Base-by-base conservation (phyloP, 2,888 invertebrate genomes). In the Cantharis nigra region DNA sequence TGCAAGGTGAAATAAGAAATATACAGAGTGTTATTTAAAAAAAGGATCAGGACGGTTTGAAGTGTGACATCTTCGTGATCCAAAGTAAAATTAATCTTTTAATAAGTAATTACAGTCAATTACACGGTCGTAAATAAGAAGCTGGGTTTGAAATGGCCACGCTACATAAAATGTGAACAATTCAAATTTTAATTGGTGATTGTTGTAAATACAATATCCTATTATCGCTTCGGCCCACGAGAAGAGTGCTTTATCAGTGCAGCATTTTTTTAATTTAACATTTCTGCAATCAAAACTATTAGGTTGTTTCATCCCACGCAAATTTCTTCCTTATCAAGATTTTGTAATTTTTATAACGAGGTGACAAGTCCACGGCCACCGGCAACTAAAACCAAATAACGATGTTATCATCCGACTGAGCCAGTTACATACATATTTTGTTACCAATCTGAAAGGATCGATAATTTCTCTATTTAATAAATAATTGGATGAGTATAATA, bases 91-190 rank as follows among this genome's bases (percentile, higher is more conserved):
- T 28, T 72, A 74, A 70, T 67, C 23, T 65, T 20, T 77, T 71
- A 73, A 73, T 73, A 70, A 73, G 63, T 77, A 77, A 77, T 77
- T 77, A 77, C 64, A 26, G 64, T 16, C 74, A 75, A 65, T 71
- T 76, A 80, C 74, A 71, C 76, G 69, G 78, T 72, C 67, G 33
- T 75, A 75, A 75, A 75, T 75, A 75, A 75, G 63, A 70, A 69
- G 72, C 33, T 69, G 33, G 63, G 72, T 72, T 69, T 76, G 71
- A 63, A 72, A 76, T 49, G 33, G 76, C 63, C 70, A 76, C 69
- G 64, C 72, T 62, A 78, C 78, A 72, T 78, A 78, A 74, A 75
- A 78, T 75, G 70, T 72, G 69, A 78, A 78, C 78, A 72, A 75
- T 75, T 76, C 74, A 71, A 72, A 70, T 70, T 75, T 72, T 76